Percentiles rank a stretch among this genome's conserved stretches.
Evolutionary conservation across 1,140 invertebrate genomes (phyloP).

Genomic region (Carcinoscorpius rotundicauda): DNA sequence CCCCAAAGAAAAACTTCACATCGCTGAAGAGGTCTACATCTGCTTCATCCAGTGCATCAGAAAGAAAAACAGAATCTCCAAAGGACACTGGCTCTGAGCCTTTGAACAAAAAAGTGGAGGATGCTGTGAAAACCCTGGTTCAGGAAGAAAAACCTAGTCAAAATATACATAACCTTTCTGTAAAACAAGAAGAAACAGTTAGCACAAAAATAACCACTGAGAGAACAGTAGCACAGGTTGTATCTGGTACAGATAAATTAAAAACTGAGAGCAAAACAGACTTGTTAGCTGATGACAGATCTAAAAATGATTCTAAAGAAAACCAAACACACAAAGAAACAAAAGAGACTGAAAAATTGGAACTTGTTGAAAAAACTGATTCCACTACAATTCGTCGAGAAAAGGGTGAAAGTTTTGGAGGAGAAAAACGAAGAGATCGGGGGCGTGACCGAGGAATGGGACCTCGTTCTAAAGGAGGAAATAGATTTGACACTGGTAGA

Average conservation of each 20-base stretch:
- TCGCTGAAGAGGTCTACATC: constrained; percentile 32
- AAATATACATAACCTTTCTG: too few species aligned
- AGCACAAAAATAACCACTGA: too few species aligned
- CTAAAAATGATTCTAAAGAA: constrained; percentile 11
- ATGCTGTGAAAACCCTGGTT: background rate
- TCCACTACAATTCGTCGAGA: background rate
- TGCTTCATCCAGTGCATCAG: constrained; percentile 25
- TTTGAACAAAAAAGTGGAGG: background rate
- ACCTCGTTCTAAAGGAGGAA: constrained; percentile 15
- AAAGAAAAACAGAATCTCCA: constrained; percentile 30
- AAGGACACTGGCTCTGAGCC: constrained; percentile 24
- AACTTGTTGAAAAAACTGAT: background rate
- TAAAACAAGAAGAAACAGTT: too few species aligned
- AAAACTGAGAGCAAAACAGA: too few species aligned
- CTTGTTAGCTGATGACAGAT: background rate
- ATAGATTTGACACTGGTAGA: constrained; percentile 6
- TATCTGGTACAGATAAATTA: too few species aligned
- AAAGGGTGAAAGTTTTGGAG: constrained; percentile 3
- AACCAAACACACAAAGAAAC: constrained; percentile 22
- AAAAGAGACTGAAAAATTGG: background rate
- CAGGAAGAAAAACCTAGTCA: too few species aligned
- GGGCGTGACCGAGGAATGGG: background rate
- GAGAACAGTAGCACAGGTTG: too few species aligned
- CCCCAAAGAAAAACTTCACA: constrained; percentile 31
- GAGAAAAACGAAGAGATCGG: background rate